These are phyloP conservation scores for Battus philenor DNA, from an alignment of 1,140 invertebrate genomes.

Conservation along the genomic window DNA sequence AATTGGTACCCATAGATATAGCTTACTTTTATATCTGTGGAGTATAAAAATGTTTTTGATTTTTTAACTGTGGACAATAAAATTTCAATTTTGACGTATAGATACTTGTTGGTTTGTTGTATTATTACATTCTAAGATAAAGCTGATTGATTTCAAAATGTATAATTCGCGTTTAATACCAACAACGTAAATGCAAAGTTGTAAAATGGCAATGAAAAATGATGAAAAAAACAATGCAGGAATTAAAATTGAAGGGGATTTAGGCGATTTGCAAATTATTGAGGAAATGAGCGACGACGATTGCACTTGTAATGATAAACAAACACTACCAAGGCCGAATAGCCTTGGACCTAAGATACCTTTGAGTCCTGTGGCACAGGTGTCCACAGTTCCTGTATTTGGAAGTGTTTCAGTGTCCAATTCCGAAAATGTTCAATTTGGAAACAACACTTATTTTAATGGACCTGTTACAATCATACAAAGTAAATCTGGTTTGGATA, in stretches of 20 bases:
- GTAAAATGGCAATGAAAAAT: conserved; percentile 39
- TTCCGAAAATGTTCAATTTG: conserved; percentile 60
- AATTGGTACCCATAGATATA: too few species aligned
- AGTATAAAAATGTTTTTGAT: too few species aligned
- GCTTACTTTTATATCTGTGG: too few species aligned
- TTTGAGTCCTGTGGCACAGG: conserved; percentile 28
- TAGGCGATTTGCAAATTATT: conserved; percentile 47
- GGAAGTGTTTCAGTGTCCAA: conserved; percentile 42
- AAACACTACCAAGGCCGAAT: conserved; percentile 26
- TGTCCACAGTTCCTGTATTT: conserved; percentile 29
- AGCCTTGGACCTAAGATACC: conserved; percentile 27
- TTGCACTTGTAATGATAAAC: conserved; percentile 20
- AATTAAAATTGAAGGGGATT: conserved; percentile 44
- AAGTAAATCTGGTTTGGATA: conserved; percentile 46
- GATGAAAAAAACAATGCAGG: conserved; percentile 27
- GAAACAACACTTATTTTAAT: conserved; percentile 61
- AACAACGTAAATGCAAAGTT: conserved; percentile 17
- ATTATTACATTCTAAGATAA: too few species aligned
- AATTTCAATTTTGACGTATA: too few species aligned
- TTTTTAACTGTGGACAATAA: too few species aligned
- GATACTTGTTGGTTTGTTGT: too few species aligned
- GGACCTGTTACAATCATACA: conserved; percentile 59
- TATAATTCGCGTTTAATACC: conserved; percentile 2
- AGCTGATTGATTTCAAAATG: conserved; percentile 9
- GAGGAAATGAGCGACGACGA: conserved; percentile 38